These are phyloP conservation scores for Cremastobaeus sp. DNA, from an alignment of 2,888 invertebrate species.

Conservation along the genomic window DNA sequence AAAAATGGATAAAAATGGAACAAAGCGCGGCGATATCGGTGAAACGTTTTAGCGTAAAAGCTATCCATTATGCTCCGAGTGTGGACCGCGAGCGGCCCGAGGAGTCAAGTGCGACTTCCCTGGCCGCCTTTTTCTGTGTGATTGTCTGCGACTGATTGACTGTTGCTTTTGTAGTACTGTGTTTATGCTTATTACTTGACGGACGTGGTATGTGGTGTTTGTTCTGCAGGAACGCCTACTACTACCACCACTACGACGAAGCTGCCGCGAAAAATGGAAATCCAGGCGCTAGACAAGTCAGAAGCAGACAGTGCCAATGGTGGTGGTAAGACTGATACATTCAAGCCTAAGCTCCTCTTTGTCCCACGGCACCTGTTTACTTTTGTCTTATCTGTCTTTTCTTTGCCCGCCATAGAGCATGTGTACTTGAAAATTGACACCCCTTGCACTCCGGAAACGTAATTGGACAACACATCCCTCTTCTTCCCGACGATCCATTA, in stretches of 20 bases:
- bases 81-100: too few relatives aligned
- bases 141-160: constrained; percentile 6
- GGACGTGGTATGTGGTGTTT: constrained; percentile 75
- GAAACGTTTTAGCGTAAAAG: constrained; percentile 61
- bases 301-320: constrained; percentile 72
- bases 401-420: constrained; percentile 45
- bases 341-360: constrained; percentile 50
- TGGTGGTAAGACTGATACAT: constrained; percentile 74
- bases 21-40: constrained; percentile 45
- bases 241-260: constrained; percentile 74
- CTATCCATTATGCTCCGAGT: constrained; percentile 47
- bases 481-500: too few relatives aligned
- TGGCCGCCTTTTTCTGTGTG: too few relatives aligned
- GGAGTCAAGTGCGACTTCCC: too few relatives aligned
- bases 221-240: constrained; percentile 75
- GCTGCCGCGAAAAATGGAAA: constrained; percentile 76
- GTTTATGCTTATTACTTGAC: constrained; percentile 71
- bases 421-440: constrained; percentile 28
- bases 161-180: constrained; percentile 58
- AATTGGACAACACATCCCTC: too few relatives aligned
- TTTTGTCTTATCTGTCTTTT: constrained; percentile 45
- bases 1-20: too few relatives aligned
- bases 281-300: constrained; percentile 76
- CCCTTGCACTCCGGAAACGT: neutral
- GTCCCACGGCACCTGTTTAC: constrained; percentile 44